A percentile compares a stretch with the other conserved stretches of the same genome.
Conservation (phyloP, 2,888 invertebrate species). For the Leptinotarsa peninsularis region DNA sequence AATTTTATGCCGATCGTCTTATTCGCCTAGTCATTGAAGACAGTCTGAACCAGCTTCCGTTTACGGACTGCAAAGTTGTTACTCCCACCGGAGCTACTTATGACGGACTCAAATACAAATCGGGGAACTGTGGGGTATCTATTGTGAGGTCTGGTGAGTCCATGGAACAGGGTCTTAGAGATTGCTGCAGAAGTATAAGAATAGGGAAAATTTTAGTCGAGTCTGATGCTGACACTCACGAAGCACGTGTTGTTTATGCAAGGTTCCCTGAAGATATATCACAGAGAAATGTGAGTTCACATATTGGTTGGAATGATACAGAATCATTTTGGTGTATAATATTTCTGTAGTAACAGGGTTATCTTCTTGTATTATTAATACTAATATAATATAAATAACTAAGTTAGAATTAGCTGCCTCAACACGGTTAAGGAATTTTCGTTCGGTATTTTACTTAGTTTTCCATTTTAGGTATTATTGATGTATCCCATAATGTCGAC, state of each 20-base stretch:
- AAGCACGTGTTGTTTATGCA: conserved; percentile 96
- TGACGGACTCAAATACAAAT: conserved; percentile 93
- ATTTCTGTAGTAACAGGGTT: too few relatives aligned
- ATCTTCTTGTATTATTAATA: too few relatives aligned
- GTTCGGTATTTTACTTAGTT: not conserved
- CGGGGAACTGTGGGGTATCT: conserved; percentile 95
- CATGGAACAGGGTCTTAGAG: conserved; percentile 79
- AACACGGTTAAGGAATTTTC: too few relatives aligned
- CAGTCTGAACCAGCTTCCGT: conserved; percentile 96
- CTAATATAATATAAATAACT: too few relatives aligned
- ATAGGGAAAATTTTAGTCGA: conserved; percentile 99
- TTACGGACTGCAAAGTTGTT: conserved; percentile 87
- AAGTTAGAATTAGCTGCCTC: too few relatives aligned
- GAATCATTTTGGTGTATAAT: too few relatives aligned
- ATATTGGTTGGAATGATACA: not conserved
- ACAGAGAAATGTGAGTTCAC: conserved; percentile 71
- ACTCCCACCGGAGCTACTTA: conserved; percentile 95
- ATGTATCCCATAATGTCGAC: conserved; percentile 99
- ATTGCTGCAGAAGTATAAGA: conserved; percentile 97
- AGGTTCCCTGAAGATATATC: conserved; percentile 97
- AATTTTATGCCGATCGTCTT: conserved; percentile 97
- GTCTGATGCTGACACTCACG: conserved; percentile 95
- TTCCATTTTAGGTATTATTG: conserved; percentile 75
- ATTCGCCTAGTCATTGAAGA: conserved; percentile 98
- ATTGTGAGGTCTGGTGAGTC: conserved; percentile 86